Base-by-base conservation (phyloP, 2,888 invertebrate species). In the Craniophora ligustri region DNA sequence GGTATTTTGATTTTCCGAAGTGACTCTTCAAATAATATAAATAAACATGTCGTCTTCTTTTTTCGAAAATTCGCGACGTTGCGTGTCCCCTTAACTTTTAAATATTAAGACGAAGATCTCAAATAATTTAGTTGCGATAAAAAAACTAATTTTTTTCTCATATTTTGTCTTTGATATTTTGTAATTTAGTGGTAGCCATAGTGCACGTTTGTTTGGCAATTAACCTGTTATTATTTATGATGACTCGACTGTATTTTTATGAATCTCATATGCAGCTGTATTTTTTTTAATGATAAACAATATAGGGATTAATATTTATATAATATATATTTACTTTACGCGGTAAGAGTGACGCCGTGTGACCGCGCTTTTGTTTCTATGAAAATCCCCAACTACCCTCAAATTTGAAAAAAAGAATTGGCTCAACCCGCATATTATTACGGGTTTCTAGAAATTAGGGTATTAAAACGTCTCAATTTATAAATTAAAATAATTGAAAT, bases 41-140 rank as follows among this genome's bases (percentile, higher is more conserved):
- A 50, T 65, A 48, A 58, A 64, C 8, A 41, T 46, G 39, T 51
- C 55, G 67, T 67, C 63, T 46, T 49, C 32, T 50, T 49, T 51
- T 60, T 56, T 62, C 59, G 34, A 44, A 40, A 35, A 23, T 56
- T 58, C 60, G 56, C 67, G 67, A 60, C 71, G 71, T 68, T 59
- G 56, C 57, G 67, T 74, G 59, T 74, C 73, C 68, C 61, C 72
- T 67, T 76, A 61, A 75, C 70, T 66, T 75, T 61, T 79, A 74
- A 75, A 75, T 80, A 79, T 79, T 89, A 89, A 87, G 87, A 80
- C 82, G 88, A 86, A 86, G 92, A 92, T 92, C 92, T 92, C 92
- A 92, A 85, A 85, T 91, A 89, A 86, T 89, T 89, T 90, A 91
- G 90, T 89, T 89, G 75, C 76, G 69, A 68, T 62, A 72, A 73